Evolutionary conservation across 2,888 invertebrate genomes (phyloP), one percentile per base, ranked within the genome.

Genomic region (Arenicola marina): DNA sequence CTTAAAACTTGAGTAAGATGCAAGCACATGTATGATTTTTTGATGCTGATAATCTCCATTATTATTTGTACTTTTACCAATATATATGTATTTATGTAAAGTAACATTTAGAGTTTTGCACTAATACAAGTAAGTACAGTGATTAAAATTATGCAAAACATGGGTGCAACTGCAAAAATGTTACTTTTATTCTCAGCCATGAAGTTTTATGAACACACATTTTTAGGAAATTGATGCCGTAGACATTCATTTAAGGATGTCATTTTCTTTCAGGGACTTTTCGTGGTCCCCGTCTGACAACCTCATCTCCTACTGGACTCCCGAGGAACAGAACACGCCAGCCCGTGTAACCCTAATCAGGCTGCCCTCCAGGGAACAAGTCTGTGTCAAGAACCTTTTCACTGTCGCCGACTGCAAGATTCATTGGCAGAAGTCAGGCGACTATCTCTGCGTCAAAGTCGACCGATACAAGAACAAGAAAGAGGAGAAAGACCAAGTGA

Each of bases 211-310:
- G n/a, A n/a, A n/a, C n/a, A n/a, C n/a, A n/a, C n/a, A n/a, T n/a
- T n/a, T n/a, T n/a, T n/a, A n/a, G n/a, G n/a, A n/a, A n/a, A n/a
- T n/a, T n/a, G n/a, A n/a, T n/a, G n/a, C n/a, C n/a, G n/a, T n/a
- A n/a, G n/a, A n/a, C n/a, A n/a, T n/a, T n/a, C n/a, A n/a, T n/a
- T n/a, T n/a, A n/a, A n/a, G n/a, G n/a, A n/a, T n/a, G n/a, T n/a
- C n/a, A n/a, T n/a, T n/a, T n/a, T n/a, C n/a, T n/a, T 31, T 45
- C 75, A 88, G 93, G 70, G 95, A 96, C 78, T 98, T 99, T 85
- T 91, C 92, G 73, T 99, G 99, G 98, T 98, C 97, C 0, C 98
- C 99, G 0, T 92, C 95, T 0, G 95, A 97, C 81, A 97, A 96
- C 80, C 88, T 92, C 38, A 88, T 99, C 53, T 97, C 97, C 0